Percentiles rank a stretch among this genome's conserved stretches.
Conservation (phyloP, 1,140 invertebrate species). For the Dinoponera quadriceps region DNA sequence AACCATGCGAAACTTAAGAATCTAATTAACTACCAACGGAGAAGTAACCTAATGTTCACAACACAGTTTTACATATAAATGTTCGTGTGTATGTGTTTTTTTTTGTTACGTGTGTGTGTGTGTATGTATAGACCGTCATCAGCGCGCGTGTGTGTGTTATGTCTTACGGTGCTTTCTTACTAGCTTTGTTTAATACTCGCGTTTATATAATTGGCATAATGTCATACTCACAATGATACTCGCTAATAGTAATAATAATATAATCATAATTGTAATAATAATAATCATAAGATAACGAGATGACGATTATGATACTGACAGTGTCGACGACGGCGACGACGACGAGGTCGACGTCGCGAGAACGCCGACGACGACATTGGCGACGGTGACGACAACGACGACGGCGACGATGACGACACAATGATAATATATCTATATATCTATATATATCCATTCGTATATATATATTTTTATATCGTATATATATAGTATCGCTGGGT, state of each 20-base stretch:
- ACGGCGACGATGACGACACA: slow-evolving; percentile 29
- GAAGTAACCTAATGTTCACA: slow-evolving; percentile 54
- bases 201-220: slow-evolving; percentile 52
- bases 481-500: slow-evolving; percentile 75
- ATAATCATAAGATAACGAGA: slow-evolving; percentile 60
- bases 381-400: slow-evolving; percentile 43
- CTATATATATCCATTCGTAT: slow-evolving; percentile 56
- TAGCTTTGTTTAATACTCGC: slow-evolving; percentile 54
- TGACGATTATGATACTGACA: slow-evolving; percentile 61
- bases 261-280: slow-evolving; percentile 62
- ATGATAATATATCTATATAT: slow-evolving; percentile 33
- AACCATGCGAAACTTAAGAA: slow-evolving; percentile 47
- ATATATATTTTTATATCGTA: slow-evolving; percentile 58
- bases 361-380: slow-evolving; percentile 38
- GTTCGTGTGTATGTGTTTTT: slow-evolving; percentile 52
- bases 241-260: slow-evolving; percentile 51
- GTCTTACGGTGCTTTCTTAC: slow-evolving; percentile 55
- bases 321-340: slow-evolving; percentile 34
- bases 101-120: slow-evolving; percentile 22
- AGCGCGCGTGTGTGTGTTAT: slow-evolving; percentile 32
- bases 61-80: slow-evolving; percentile 57
- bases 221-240: slow-evolving; percentile 57
- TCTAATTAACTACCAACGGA: slow-evolving; percentile 55
- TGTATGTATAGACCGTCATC: slow-evolving; percentile 45
- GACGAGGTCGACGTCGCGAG: slow-evolving; percentile 26